Conservation (phyloP, 2,888 invertebrate genomes). For the Trichopria drosophilae region DNA sequence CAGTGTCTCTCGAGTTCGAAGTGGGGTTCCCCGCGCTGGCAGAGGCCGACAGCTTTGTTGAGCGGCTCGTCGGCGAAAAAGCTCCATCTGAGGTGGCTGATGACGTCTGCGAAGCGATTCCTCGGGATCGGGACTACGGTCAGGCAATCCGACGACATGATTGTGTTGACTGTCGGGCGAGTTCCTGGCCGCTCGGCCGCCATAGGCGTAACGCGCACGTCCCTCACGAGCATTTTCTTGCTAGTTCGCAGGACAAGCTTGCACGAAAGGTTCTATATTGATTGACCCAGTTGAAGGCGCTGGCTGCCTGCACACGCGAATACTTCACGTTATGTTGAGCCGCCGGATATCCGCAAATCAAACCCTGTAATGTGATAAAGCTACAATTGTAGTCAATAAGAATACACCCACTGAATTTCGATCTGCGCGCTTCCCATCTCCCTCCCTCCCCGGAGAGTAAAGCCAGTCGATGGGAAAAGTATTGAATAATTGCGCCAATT, state of each 20-base stretch:
- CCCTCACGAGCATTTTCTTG: slow-evolving; percentile 29
- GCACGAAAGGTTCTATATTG: slow-evolving; percentile 49
- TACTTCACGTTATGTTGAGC: too few species aligned
- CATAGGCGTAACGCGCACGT: slow-evolving; percentile 47
- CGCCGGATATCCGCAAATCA: too few species aligned
- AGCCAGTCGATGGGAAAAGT: too few species aligned
- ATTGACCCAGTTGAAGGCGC: slow-evolving; percentile 55
- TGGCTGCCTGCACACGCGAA: slow-evolving; percentile 20
- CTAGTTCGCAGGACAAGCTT: slow-evolving; percentile 24
- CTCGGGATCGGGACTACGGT: slow-evolving; percentile 58
- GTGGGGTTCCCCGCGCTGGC: slow-evolving; percentile 71
- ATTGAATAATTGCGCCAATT: too few species aligned
- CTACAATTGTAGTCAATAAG: too few species aligned
- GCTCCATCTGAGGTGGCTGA: slow-evolving; percentile 71
- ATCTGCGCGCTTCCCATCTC: too few species aligned
- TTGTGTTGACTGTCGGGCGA: slow-evolving; percentile 16
- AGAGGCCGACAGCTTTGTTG: slow-evolving; percentile 76
- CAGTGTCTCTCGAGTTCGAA: slow-evolving; percentile 74
- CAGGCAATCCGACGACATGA: slow-evolving; percentile 52
- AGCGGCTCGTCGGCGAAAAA: slow-evolving; percentile 85
- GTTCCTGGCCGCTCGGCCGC: slow-evolving; percentile 27
- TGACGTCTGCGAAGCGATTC: slow-evolving; percentile 63
- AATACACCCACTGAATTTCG: too few species aligned
- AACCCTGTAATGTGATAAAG: too few species aligned
- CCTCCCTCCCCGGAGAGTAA: too few species aligned